Percentiles rank a stretch among this genome's conserved stretches.
phyloP scores from a whole-genome alignment of 2,888 invertebrate species.

The Mesopsocus fuscifrons region DNA sequence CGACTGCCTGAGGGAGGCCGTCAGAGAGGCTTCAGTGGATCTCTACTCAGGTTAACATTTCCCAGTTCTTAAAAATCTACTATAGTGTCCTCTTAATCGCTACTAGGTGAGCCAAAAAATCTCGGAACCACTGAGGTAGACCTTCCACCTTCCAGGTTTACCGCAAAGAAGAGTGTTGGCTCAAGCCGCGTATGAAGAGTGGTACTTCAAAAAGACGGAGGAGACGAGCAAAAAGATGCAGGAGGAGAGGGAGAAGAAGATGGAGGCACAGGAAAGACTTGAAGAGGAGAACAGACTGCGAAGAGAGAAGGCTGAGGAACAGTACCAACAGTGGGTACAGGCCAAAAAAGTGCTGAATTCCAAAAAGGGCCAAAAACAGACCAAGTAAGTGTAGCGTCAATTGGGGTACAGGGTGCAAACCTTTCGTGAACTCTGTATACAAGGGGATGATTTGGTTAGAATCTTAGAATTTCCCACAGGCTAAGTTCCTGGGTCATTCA shows the following conservation, averaged over 20 bases:
- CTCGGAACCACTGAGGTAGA: too few relatives aligned
- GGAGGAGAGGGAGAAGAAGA: conserved; percentile 9
- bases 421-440: too few relatives aligned
- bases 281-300: conserved; percentile 11
- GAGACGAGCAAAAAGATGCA: conserved; percentile 11
- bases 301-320: conserved; percentile 13
- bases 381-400: background rate
- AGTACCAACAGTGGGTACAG: conserved; percentile 13
- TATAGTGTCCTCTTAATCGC: too few relatives aligned
- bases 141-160: background rate
- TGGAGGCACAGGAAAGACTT: conserved; percentile 8
- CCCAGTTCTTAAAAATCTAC: too few relatives aligned
- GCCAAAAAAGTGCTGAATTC: conserved; percentile 6
- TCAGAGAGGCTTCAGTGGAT: conserved; percentile 6
- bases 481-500: too few relatives aligned
- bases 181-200: conserved; percentile 15
- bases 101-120: too few relatives aligned
- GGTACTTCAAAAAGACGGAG: conserved; percentile 15
- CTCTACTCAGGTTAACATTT: too few relatives aligned
- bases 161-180: conserved; percentile 11
- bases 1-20: conserved; percentile 12
- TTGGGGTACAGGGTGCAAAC: too few relatives aligned
- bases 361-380: background rate
- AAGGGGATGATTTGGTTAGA: too few relatives aligned
- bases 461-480: too few relatives aligned